A percentile compares a stretch with the other conserved stretches of the same genome.
phyloP scores from a whole-genome alignment of 2,888 invertebrate species.

The Scaptomyza cyrtandrae region DNA sequence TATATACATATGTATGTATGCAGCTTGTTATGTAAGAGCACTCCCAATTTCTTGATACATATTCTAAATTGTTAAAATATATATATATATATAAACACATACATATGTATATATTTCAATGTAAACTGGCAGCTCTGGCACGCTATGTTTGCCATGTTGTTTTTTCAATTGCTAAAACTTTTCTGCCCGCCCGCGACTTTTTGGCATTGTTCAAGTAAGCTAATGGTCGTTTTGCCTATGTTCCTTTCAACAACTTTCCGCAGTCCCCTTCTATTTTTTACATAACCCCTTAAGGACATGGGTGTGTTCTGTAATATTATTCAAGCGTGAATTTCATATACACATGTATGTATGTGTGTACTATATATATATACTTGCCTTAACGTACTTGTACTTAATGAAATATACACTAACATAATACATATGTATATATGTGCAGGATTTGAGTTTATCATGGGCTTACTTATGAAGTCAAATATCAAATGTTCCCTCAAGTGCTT shows the following conservation, averaged over 20 bases:
- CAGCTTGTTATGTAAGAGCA: conserved; percentile 46
- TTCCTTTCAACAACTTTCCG: conserved; percentile 37
- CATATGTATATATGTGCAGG: conserved; percentile 10
- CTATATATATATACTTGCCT: too few relatives aligned
- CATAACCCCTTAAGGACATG: conserved; percentile 11
- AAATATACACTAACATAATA: too few relatives aligned
- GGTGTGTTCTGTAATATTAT: conserved; percentile 43
- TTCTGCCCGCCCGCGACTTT: conserved; percentile 3
- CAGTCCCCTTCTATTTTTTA: neutral
- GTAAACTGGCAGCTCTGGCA: conserved; percentile 31
- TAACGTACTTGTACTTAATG: too few relatives aligned
- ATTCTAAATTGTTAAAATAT: neutral
- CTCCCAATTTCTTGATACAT: conserved; percentile 29
- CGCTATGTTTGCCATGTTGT: conserved; percentile 54
- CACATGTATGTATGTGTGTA: neutral
- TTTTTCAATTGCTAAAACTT: conserved; percentile 61
- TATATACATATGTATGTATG: conserved; percentile 1
- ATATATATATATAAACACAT: neutral
- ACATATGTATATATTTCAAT: neutral
- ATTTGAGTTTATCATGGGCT: conserved; percentile 64
- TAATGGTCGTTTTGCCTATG: conserved; percentile 75
- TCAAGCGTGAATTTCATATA: conserved; percentile 5
- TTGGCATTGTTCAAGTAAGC: conserved; percentile 55
- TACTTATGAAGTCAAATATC: conserved; percentile 44
- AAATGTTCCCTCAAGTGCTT: conserved; percentile 26